These are phyloP conservation scores for Uloborus plumipes DNA, from an alignment of 2,888 invertebrate species.

Conservation along the genomic window DNA sequence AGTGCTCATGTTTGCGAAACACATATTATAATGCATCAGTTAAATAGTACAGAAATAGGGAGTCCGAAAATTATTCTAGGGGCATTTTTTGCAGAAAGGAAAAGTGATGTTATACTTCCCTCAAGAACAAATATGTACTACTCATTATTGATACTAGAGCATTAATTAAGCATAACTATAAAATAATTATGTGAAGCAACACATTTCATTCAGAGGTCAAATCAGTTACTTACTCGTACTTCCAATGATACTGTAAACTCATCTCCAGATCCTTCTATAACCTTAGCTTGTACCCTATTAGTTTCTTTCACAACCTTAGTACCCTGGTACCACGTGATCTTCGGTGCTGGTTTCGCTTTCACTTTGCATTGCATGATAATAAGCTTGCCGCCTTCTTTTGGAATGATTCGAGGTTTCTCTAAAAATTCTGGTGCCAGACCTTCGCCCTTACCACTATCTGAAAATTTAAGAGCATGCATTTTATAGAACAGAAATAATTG, in stretches of 20 bases:
- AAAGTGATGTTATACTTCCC: no score
- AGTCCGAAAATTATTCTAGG: no score
- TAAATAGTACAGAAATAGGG: no score
- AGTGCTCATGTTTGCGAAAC: no score
- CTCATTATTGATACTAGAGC: no score
- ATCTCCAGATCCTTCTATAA: slow-evolving; percentile 64
- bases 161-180: no score
- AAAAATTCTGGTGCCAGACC: slow-evolving; percentile 95
- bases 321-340: slow-evolving; percentile 95
- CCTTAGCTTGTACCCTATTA: slow-evolving; percentile 60
- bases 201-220: neutral
- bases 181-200: no score
- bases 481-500: no score
- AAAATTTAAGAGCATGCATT: no score
- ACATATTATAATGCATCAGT: no score
- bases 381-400: slow-evolving; percentile 95
- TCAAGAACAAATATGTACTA: no score
- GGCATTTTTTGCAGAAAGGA: no score
- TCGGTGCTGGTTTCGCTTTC: slow-evolving; percentile 91
- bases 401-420: slow-evolving; percentile 98
- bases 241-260: slow-evolving; percentile 66
- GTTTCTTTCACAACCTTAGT: slow-evolving; percentile 83
- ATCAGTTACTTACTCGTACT: slow-evolving; percentile 63
- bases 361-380: slow-evolving; percentile 97
- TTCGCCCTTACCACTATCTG: slow-evolving; percentile 47